Evolutionary conservation across 2,888 invertebrate species (phyloP).

Genomic region (Lasioglossum calceatum): DNA sequence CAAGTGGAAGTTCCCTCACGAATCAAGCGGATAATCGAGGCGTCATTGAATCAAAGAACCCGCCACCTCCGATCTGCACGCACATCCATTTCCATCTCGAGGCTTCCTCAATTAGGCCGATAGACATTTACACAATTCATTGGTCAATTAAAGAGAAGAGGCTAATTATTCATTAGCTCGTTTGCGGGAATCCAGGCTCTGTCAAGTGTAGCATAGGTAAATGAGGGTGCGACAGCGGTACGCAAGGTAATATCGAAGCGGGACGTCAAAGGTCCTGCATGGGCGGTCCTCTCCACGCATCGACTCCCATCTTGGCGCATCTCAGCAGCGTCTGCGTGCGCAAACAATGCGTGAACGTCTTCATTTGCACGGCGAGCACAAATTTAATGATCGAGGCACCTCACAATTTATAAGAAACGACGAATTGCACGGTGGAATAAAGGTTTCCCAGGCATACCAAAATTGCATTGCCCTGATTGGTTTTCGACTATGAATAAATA

Average conservation of each 20-base stretch:
- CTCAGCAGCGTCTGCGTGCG: not conserved
- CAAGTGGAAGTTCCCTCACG: not conserved
- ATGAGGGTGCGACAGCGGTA: not conserved
- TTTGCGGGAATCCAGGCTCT: conserved; percentile 31
- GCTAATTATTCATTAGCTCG: conserved; percentile 64
- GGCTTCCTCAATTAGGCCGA: conserved; percentile 41
- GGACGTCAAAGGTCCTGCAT: conserved; percentile 25
- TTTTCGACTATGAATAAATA: not conserved
- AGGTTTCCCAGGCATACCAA: conserved; percentile 43
- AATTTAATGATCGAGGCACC: conserved; percentile 13
- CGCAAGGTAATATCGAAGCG: conserved; percentile 49
- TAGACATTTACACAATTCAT: conserved; percentile 55
- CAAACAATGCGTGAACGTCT: conserved; percentile 73
- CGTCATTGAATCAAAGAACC: not conserved
- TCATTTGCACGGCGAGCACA: conserved; percentile 68
- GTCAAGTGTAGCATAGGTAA: conserved; percentile 8
- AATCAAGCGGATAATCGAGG: not conserved
- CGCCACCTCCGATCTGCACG: not conserved
- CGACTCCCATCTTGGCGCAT: not conserved
- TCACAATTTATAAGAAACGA: conserved; percentile 9
- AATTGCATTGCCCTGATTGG: conserved; percentile 19
- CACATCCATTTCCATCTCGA: not conserved
- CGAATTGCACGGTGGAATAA: conserved; percentile 6
- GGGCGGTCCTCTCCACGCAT: conserved; percentile 34
- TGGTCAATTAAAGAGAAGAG: conserved; percentile 53